These are phyloP conservation scores for Drosophila truncata DNA, from an alignment of 1,140 invertebrate genomes.

Conservation along the genomic window DNA sequence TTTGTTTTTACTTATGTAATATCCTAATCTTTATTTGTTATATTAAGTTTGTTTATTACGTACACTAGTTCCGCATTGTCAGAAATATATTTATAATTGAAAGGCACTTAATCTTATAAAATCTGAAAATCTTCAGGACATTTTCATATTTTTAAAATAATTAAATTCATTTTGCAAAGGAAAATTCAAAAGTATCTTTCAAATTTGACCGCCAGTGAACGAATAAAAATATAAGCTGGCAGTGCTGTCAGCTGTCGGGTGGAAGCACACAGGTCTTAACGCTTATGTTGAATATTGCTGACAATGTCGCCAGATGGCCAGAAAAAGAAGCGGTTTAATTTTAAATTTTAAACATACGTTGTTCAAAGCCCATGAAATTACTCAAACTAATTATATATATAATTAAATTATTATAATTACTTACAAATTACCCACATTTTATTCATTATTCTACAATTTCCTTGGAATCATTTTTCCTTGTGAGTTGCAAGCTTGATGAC, in stretches of 20 bases:
- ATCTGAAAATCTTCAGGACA: background rate
- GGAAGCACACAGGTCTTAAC: background rate
- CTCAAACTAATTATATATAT: background rate
- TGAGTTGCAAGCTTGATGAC: background rate
- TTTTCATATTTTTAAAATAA: too few relatives aligned
- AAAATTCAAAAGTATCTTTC: background rate
- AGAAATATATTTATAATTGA: background rate
- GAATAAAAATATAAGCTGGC: background rate
- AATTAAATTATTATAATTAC: background rate
- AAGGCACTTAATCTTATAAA: background rate
- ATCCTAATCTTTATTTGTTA: too few relatives aligned
- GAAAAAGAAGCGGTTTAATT: conserved; percentile 7
- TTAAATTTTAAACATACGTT: background rate
- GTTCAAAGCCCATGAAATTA: background rate
- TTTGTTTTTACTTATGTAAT: too few relatives aligned
- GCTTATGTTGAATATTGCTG: background rate
- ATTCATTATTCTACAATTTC: background rate
- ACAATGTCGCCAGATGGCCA: background rate
- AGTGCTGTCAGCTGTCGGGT: conserved; percentile 1
- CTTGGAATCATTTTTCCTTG: background rate
- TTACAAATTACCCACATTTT: background rate
- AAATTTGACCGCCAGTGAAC: background rate
- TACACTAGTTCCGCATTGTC: too few relatives aligned
- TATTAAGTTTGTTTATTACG: too few relatives aligned
- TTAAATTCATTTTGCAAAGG: background rate